Conservation (phyloP, 1,140 invertebrate species). For the Rhyacophila brunnea region DNA sequence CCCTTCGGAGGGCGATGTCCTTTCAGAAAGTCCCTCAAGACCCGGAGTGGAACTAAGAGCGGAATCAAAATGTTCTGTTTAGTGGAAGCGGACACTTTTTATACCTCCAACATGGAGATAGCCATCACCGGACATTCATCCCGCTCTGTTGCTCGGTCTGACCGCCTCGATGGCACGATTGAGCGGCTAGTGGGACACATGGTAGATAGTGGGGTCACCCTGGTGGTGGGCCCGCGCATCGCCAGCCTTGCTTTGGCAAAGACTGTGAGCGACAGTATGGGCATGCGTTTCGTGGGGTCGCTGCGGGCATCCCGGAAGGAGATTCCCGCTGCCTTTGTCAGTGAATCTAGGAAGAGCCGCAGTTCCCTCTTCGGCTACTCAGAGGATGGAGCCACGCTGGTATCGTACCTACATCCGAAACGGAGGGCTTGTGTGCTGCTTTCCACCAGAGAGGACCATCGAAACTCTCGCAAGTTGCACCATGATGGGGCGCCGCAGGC, state of each 20-base stretch:
- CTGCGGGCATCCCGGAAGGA: constrained; percentile 41
- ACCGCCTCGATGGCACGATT: constrained; percentile 38
- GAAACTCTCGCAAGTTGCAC: constrained; percentile 14
- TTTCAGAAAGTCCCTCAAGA: constrained; percentile 53
- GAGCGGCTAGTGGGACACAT: constrained; percentile 47
- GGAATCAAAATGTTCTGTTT: constrained; percentile 50
- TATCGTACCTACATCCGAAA: constrained; percentile 25
- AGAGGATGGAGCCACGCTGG: constrained; percentile 37
- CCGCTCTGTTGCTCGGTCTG: constrained; percentile 31
- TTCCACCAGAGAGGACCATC: constrained; percentile 23
- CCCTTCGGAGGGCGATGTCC: constrained; percentile 50
- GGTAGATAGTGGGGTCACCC: constrained; percentile 40
- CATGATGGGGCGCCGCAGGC: constrained; percentile 20
- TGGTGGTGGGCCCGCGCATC: constrained; percentile 47
- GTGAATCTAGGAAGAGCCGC: constrained; percentile 39
- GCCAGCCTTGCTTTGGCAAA: constrained; percentile 41
- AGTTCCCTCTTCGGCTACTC: constrained; percentile 44
- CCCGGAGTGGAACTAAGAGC: constrained; percentile 40
- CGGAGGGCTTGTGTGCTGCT: constrained; percentile 25
- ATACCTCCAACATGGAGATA: constrained; percentile 52
- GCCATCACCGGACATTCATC: constrained; percentile 43
- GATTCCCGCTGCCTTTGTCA: constrained; percentile 44
- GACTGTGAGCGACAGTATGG: constrained; percentile 41
- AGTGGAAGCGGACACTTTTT: constrained; percentile 49
- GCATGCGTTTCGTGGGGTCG: constrained; percentile 42